Base-by-base conservation (phyloP, 2,888 invertebrate species). In the Epinotia brunnichana region DNA sequence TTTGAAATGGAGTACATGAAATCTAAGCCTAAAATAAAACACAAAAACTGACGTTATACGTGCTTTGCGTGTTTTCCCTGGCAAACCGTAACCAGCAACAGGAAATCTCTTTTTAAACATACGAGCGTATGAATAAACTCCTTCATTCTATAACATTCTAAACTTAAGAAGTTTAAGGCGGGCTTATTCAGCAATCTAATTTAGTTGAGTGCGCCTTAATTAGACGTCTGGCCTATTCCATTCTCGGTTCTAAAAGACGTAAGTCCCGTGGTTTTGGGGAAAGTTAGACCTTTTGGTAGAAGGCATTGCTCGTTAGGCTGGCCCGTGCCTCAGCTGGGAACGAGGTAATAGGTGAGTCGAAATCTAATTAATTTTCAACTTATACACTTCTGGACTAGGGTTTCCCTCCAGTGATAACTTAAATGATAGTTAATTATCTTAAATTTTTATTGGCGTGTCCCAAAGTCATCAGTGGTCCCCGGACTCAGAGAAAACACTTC, bases 201-300 rank as follows among this genome's bases (percentile, higher is more conserved):
- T 72, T 73, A 74, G 63, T 56, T 69, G 69, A 77, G 76, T 74
- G 75, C 69, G 63, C 59, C 69, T 77, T 80, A 80, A 81, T 81
- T 81, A 82, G 79, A 76, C 78, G 78, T 76, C 80, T 79, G 78
- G 79, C 68, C 19, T 56, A 15, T 66, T 60, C 48, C 44, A 3
- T 11, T 15, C 48, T 48, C 17, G 62, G 24, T 17, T 48, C n/a
- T 62, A 29, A 48, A 48, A 4, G 62, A 7, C 17, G 2, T 11
- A 62, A 29, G 29, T 17, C 24, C 48, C 24, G 10, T n/a, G 48
- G 24, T 15, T n/a, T 48, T 62, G 4, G n/a, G 3, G 5, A 17
- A 62, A 29, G 24, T 48, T 29, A 62, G 15, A n/a, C 48, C 29
- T n/a, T 48, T 51, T 62, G n/a, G n/a, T 17, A 48, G 21, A 17